Evolutionary conservation across 92 coral and sea anemone genomes (phyloP), one percentile per base, ranked within the genome.

Genomic region (Montipora capitata): DNA sequence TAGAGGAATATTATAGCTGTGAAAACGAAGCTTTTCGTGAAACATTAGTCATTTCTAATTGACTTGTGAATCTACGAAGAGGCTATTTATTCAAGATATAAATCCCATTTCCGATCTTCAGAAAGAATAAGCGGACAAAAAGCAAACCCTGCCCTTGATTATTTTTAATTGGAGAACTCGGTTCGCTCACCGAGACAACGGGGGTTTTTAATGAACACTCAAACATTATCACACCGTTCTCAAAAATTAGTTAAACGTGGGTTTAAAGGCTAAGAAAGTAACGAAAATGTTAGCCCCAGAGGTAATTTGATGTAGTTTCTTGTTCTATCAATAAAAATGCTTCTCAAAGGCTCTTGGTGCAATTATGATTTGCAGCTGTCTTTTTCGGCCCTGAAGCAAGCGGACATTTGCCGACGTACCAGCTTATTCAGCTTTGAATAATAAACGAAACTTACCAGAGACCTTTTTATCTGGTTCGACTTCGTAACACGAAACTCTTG

Each of bases 31-130:
- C 49, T 10, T 11, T 52, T 10, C 39, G 10, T 6, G 7, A 7
- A 49, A 16, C 61, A 40, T 8, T 11, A 12, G 8, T 7, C 5
- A n/a, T 2, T 72, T 71, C 35, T 68, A 35, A 16, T 58, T 44
- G 79, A 20, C 71, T 43, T 20, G 1, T 3, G 40, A 17, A 70
- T 5, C n/a, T 7, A 40, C 7, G 8, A 9, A 72, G 40, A 48
- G 56, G 10, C 35, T 42, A 43, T 44, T 12, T 71, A 17, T 40
- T 18, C 38, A 58, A 72, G 78, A 83, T 83, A 72, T 72, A 72
- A 59, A 83, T 83, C 79, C 15, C 43, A 72, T 73, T 83, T 83
- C 77, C 77, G 85, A 48, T 40, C 5, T 17, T 11, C 68, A 39
- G 17, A 39, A 39, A 59, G 56, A 81, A 52, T 80, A 80, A 68